Conservation (phyloP, 2,797 vertebrate genomes). For the Aplochiton taeniatus region DNA sequence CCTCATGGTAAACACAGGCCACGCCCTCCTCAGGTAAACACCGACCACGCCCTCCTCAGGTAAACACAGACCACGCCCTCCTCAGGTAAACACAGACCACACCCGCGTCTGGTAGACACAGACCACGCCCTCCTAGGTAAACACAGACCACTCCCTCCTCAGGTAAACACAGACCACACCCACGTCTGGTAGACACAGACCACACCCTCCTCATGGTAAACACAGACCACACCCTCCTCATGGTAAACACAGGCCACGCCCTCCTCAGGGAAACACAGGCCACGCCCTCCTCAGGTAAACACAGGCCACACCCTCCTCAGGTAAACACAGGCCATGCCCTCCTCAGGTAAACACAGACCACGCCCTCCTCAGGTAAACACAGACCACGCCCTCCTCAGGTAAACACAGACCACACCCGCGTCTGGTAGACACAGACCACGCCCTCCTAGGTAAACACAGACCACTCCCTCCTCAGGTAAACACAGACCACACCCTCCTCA, state of each 20-base stretch:
- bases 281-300: neutral
- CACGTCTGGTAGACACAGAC: too few species aligned
- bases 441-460: constrained; percentile 79
- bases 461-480: neutral
- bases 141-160: neutral
- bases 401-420: too few species aligned
- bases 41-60: neutral
- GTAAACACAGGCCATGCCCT: constrained; percentile 56
- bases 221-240: neutral
- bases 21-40: neutral
- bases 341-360: constrained; percentile 52
- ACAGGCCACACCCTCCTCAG: constrained; percentile 79
- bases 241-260: constrained; percentile 63
- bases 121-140: neutral
- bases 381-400: neutral
- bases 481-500: constrained; percentile 77
- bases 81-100: neutral
- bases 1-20: neutral
- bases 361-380: constrained; percentile 81
- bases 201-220: neutral
- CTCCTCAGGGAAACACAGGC: constrained; percentile 78
- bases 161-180: too few species aligned
- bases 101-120: too few species aligned
- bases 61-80: neutral
- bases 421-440: constrained; percentile 78